Conservation (phyloP, 2,888 invertebrate genomes). For the Plagiodera versicolora region DNA sequence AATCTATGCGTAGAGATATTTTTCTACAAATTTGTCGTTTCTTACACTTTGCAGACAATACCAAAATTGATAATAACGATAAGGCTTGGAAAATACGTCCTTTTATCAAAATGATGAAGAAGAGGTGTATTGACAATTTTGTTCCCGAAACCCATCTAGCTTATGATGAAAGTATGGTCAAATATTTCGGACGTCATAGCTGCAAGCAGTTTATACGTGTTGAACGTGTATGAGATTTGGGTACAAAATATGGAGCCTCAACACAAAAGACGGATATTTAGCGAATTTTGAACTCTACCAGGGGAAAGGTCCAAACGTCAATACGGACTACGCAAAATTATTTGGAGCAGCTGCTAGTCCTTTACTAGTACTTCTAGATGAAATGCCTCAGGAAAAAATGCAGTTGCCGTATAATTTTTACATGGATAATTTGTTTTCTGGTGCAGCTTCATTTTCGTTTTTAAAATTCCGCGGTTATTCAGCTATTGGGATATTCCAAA, state of each 20-base stretch:
- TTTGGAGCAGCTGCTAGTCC: no score
- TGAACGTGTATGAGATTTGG: neutral
- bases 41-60: neutral
- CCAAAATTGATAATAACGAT: neutral
- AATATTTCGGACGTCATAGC: neutral
- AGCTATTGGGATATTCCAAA: no score
- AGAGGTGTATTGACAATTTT: neutral
- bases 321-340: neutral
- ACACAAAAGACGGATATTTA: constrained; percentile 17
- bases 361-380: no score
- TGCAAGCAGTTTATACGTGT: neutral
- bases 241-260: neutral
- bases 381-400: no score
- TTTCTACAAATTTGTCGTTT: neutral
- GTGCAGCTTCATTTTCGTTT: no score
- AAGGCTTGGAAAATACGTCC: neutral
- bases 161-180: no score
- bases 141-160: neutral
- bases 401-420: no score
- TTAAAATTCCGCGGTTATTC: no score
- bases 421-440: no score
- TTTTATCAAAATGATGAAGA: neutral
- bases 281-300: constrained; percentile 19
- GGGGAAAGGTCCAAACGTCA: constrained; percentile 19
- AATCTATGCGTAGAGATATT: neutral